A percentile compares a stretch with the other conserved stretches of the same genome.
Conservation (phyloP, 2,797 vertebrate genomes). For the Ficedula albicollis region DNA sequence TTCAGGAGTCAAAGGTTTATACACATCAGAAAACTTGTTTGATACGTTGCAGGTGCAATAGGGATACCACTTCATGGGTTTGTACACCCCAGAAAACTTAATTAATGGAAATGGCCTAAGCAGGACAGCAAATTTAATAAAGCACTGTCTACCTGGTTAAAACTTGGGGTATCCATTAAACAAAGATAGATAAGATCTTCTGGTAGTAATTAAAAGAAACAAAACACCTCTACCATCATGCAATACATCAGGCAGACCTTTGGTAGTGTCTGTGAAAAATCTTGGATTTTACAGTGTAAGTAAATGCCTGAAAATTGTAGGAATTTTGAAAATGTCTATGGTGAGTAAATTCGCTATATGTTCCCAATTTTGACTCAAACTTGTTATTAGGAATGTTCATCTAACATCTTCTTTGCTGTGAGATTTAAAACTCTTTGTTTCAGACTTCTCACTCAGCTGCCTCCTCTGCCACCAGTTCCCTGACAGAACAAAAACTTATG, state of each 20-base stretch:
- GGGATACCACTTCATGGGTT: not conserved
- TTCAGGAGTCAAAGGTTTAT: not conserved
- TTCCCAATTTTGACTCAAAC: not conserved
- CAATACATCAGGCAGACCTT: no score
- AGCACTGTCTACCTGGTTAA: not conserved
- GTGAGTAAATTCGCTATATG: fast-evolving
- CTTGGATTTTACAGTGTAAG: not conserved
- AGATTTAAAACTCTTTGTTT: not conserved
- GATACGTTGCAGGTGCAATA: not conserved
- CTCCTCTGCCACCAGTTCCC: not conserved
- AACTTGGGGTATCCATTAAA: not conserved
- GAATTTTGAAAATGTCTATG: fast-evolving
- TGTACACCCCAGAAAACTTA: not conserved
- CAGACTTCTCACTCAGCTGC: no score
- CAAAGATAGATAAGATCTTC: not conserved
- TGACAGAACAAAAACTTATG: not conserved
- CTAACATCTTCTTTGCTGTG: not conserved
- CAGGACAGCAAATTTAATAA: not conserved
- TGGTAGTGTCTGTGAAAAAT: not conserved
- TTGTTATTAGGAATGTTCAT: not conserved
- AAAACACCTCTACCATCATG: not conserved
- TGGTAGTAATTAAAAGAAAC: not conserved
- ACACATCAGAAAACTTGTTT: not conserved
- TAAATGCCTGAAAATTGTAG: not conserved
- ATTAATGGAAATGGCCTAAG: not conserved